phyloP scores from a whole-genome alignment of 1,140 invertebrate genomes.

The Wiebesia pumilae region DNA sequence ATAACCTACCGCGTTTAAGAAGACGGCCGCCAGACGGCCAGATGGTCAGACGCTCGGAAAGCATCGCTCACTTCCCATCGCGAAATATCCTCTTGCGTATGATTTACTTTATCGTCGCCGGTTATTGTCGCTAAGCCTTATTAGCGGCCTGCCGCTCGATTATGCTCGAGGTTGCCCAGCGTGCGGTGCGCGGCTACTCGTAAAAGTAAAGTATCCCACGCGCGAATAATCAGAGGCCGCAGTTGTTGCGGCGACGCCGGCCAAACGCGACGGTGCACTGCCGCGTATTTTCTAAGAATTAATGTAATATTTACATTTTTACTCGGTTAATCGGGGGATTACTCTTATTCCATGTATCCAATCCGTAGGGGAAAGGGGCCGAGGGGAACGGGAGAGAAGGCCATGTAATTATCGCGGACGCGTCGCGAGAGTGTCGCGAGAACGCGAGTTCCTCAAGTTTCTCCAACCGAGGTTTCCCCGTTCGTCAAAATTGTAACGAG shows the following conservation, averaged over 20 bases:
- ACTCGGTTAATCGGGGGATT: constrained; percentile 2
- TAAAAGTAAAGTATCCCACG: constrained; percentile 52
- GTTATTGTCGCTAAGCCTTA: constrained; percentile 47
- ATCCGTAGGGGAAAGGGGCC: too few species aligned
- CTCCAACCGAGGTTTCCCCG: too few species aligned
- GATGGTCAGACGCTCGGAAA: too few species aligned
- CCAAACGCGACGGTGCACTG: background rate
- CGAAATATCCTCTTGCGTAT: background rate
- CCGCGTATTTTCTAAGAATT: background rate
- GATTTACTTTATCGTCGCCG: constrained; percentile 32
- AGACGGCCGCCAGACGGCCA: too few species aligned
- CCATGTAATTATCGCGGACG: too few species aligned
- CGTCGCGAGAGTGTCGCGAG: too few species aligned
- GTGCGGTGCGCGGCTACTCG: constrained; percentile 9
- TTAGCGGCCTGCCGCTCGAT: constrained; percentile 34
- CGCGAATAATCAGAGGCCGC: constrained; percentile 38
- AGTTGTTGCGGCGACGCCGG: background rate
- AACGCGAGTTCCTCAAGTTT: too few species aligned
- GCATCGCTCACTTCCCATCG: background rate
- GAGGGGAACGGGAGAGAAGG: too few species aligned
- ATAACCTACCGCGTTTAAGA: constrained; percentile 24
- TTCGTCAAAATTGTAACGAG: too few species aligned
- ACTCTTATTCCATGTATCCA: background rate
- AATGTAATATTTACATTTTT: background rate
- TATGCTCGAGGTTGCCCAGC: background rate